Conservation (phyloP, 2,888 invertebrate species). For the Sminthurides aquaticus region DNA sequence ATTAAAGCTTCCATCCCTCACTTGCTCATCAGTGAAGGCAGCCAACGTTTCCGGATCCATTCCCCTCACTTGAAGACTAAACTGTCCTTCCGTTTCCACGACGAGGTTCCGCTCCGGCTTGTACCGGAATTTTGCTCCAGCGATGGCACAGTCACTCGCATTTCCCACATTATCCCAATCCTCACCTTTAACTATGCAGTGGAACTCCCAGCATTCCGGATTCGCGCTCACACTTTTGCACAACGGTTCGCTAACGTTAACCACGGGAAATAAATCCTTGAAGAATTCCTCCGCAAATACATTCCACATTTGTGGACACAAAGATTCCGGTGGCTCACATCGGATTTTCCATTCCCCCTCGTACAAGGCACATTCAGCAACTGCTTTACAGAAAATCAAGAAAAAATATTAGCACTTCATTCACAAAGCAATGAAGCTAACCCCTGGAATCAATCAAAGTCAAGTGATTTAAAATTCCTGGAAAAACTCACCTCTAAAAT, state of each 20-base stretch:
- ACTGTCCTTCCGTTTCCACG: not conserved
- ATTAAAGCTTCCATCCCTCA: not conserved
- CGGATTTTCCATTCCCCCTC: not conserved
- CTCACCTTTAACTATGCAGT: not conserved
- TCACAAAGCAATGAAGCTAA: too few species aligned
- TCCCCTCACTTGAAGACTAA: not conserved
- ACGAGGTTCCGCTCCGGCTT: not conserved
- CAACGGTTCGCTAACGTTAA: not conserved
- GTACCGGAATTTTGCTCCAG: too few species aligned
- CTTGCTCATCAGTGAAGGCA: not conserved
- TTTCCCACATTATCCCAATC: not conserved
- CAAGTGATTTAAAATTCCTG: too few species aligned
- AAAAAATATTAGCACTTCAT: too few species aligned
- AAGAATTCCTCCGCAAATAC: not conserved
- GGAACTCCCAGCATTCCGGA: not conserved
- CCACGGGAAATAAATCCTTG: not conserved
- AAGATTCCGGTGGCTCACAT: not conserved
- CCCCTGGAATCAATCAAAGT: too few species aligned
- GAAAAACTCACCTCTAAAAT: too few species aligned
- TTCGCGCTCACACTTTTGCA: not conserved
- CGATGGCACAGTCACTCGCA: not conserved
- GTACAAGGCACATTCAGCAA: too few species aligned
- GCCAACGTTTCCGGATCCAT: not conserved
- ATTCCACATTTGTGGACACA: not conserved
- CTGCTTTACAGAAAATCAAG: too few species aligned